Evolutionary conservation across 2,113 vertebrate species (phyloP).

Genomic region (Ctenodactylus gundi): DNA sequence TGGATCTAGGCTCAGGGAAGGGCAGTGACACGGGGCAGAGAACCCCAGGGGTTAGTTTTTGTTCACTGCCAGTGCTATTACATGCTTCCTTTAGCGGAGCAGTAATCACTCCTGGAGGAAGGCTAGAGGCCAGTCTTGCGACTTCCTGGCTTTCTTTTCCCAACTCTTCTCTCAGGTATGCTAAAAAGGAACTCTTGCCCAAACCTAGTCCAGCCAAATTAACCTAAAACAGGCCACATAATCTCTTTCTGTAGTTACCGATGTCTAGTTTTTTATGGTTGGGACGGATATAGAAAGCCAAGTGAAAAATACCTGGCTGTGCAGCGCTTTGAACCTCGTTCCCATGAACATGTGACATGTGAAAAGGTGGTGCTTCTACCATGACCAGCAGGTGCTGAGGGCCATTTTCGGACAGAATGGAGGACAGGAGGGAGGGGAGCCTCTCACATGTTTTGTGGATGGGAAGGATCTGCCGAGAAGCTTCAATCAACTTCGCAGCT

Average conservation of each 20-base stretch:
- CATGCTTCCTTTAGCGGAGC: not conserved
- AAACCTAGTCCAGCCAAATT: not conserved
- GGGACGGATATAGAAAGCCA: not conserved
- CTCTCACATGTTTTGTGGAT: not conserved
- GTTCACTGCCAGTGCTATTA: not conserved
- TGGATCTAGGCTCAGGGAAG: not conserved
- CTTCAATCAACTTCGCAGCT: not conserved
- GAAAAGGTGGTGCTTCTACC: no score
- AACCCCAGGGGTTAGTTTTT: not conserved
- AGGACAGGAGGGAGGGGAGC: not conserved
- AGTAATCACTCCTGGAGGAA: not conserved
- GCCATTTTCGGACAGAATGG: not conserved
- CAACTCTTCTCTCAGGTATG: not conserved
- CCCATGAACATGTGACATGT: not conserved
- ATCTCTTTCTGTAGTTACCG: not conserved
- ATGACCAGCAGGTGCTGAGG: not conserved
- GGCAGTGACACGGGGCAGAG: not conserved
- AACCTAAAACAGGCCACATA: not conserved
- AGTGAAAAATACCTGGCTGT: not conserved
- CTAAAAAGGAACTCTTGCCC: not conserved
- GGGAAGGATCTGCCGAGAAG: not conserved
- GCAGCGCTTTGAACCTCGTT: not conserved
- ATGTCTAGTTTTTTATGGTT: not conserved
- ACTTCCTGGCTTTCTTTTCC: not conserved
- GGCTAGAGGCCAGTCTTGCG: not conserved